Conservation (phyloP, 2,113 vertebrate species). For the Prolemur simus region DNA sequence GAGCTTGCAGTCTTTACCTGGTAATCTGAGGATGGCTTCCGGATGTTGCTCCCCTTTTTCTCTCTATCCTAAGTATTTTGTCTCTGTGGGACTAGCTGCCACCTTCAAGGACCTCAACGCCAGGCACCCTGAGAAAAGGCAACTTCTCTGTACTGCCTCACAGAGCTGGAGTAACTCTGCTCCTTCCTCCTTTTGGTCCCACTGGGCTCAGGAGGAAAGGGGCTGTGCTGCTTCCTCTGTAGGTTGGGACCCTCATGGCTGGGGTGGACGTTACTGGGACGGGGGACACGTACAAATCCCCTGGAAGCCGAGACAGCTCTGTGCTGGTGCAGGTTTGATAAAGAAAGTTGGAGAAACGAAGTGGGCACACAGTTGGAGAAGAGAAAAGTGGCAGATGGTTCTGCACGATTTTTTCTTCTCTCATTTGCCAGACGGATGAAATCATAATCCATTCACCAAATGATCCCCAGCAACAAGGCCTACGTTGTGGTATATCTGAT, state of each 20-base stretch:
- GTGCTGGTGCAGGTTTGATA: not conserved
- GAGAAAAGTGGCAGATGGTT: not conserved
- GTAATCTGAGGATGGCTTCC: not conserved
- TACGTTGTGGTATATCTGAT: no score
- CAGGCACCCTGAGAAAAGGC: not conserved
- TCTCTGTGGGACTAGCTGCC: not conserved
- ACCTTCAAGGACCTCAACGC: not conserved
- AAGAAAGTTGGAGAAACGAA: not conserved
- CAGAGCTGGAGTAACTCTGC: not conserved
- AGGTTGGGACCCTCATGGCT: not conserved
- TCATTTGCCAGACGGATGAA: not conserved
- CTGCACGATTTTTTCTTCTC: not conserved
- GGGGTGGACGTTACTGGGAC: accelerated
- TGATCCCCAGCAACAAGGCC: not conserved
- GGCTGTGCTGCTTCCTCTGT: not conserved
- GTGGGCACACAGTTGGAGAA: not conserved
- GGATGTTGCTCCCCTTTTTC: no score
- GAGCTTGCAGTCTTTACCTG: not conserved
- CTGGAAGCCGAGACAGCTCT: accelerated
- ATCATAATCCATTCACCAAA: not conserved
- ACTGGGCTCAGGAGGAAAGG: not conserved
- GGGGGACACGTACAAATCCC: not conserved
- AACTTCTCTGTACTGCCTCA: no score
- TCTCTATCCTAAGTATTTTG: not conserved
- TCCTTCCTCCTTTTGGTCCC: not conserved